These are phyloP conservation scores for Silvanus unidentatus DNA, from an alignment of 2,888 invertebrate species.

Conservation along the genomic window DNA sequence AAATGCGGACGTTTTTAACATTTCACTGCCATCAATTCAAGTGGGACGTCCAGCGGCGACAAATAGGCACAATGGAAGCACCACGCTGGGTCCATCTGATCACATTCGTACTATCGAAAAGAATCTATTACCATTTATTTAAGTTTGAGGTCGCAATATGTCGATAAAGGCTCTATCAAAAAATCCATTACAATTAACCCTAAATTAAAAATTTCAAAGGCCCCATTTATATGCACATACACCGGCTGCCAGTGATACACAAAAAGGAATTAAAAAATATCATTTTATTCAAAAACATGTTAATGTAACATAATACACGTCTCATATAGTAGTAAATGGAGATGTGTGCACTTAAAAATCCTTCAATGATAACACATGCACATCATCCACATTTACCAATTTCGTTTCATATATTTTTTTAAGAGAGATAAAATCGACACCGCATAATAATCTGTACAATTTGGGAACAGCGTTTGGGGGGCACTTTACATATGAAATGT, in stretches of 20 bases:
- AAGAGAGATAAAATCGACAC: slow-evolving; percentile 19
- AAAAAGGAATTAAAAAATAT: too few relatives aligned
- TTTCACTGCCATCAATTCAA: too few relatives aligned
- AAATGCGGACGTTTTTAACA: too few relatives aligned
- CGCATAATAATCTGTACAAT: slow-evolving; percentile 16
- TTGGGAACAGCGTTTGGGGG: not conserved
- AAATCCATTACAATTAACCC: too few relatives aligned
- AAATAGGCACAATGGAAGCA: slow-evolving; percentile 18
- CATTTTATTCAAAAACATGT: slow-evolving; percentile 2
- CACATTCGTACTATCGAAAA: slow-evolving; percentile 38
- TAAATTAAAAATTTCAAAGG: too few relatives aligned
- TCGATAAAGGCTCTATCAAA: not conserved
- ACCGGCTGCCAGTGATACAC: too few relatives aligned
- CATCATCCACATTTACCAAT: not conserved
- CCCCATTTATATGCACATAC: too few relatives aligned
- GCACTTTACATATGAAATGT: slow-evolving; percentile 24
- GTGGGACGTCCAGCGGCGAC: not conserved
- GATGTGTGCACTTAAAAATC: slow-evolving; percentile 11
- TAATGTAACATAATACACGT: slow-evolving; percentile 9
- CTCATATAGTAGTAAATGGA: slow-evolving; percentile 6
- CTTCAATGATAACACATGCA: slow-evolving; percentile 6
- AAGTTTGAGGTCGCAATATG: slow-evolving; percentile 25
- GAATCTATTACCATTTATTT: slow-evolving; percentile 37
- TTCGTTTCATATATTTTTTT: not conserved
- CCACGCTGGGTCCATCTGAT: slow-evolving; percentile 37